Base-by-base conservation (phyloP, 2,113 vertebrate species). In the Misgurnus anguillicaudatus region DNA sequence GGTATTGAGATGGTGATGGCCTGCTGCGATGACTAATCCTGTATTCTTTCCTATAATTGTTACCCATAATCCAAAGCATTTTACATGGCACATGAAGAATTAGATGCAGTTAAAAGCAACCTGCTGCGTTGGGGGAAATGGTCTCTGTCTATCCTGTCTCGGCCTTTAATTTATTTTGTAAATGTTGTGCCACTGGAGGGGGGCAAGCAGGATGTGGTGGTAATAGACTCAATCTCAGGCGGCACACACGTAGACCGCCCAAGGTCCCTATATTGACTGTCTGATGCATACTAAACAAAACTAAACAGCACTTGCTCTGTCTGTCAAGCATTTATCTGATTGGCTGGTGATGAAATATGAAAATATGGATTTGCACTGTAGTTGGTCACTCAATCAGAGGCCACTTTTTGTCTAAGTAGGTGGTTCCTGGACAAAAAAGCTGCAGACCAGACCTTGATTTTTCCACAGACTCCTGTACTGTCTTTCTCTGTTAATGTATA, bases 21-120 rank as follows among this genome's bases (percentile, higher is more conserved):
- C 72, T 80, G 70, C 39, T n/a, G 69, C 6, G 58, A 47, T 47
- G 31, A 24, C 78, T 80, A 82, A 85, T 80, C 75, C 51, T n/a
- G 4, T 4, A 53, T 76, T 77, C 63, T 69, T 80, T 78, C 78
- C 69, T 64, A 70, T 82, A 80, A 85, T 82, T 85, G 77, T 82
- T 73, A 79, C 51, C 77, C 38, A 75, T 82, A 82, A 85, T 85
- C 77, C 80, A 14, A 16, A 6, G 77, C 62, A 81, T 79, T 82
- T 80, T 80, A 73, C 80, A 77, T 63, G 70, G 77, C 53, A 76
- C 61, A 47, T 41, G 60, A 42, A 66, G 62, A 72, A 73, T 77
- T 67, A 72, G 61, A 67, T 66, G 67, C 7, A 13, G 53, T 77
- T 80, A 72, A 77, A 78, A 80, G 45, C 36, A 36, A 64, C 60